Percentiles rank a stretch among this genome's conserved stretches.
Conservation (phyloP, 2,888 invertebrate species). For the Nephrotoma guestfalica region DNA sequence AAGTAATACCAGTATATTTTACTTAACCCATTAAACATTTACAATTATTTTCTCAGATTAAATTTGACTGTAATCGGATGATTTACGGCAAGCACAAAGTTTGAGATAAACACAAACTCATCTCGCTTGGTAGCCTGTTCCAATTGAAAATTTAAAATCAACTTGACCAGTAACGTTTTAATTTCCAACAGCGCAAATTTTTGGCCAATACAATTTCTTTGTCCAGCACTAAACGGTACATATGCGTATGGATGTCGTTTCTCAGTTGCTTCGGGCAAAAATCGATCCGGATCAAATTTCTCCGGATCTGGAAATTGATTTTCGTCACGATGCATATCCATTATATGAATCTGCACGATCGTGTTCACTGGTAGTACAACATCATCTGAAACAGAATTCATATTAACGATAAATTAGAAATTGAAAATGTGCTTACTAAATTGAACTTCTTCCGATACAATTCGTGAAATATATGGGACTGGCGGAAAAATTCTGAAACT, state of each 20-base stretch:
- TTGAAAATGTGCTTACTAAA: conserved; percentile 7
- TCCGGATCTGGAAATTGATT: conserved; percentile 48
- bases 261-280: conserved; percentile 41
- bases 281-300: conserved; percentile 42
- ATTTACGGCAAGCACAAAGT: conserved; percentile 35
- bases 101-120: conserved; percentile 31
- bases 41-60: neutral
- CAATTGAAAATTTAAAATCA: conserved; percentile 38
- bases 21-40: neutral
- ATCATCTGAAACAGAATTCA: conserved; percentile 13
- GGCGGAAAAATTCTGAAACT: conserved; percentile 39
- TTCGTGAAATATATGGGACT: conserved; percentile 36
- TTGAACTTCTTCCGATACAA: conserved; percentile 15
- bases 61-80: conserved; percentile 24
- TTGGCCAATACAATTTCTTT: no score
- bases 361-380: conserved; percentile 35
- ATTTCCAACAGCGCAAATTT: conserved; percentile 35
- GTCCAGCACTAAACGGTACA: conserved; percentile 51
- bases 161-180: conserved; percentile 42
- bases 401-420: conserved; percentile 8
- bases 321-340: conserved; percentile 47
- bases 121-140: conserved; percentile 35
- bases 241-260: conserved; percentile 46
- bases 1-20: neutral
- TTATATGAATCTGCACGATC: conserved; percentile 40